These are phyloP conservation scores for Antheraea mylitta DNA, from an alignment of 1,140 invertebrate genomes.

Conservation along the genomic window DNA sequence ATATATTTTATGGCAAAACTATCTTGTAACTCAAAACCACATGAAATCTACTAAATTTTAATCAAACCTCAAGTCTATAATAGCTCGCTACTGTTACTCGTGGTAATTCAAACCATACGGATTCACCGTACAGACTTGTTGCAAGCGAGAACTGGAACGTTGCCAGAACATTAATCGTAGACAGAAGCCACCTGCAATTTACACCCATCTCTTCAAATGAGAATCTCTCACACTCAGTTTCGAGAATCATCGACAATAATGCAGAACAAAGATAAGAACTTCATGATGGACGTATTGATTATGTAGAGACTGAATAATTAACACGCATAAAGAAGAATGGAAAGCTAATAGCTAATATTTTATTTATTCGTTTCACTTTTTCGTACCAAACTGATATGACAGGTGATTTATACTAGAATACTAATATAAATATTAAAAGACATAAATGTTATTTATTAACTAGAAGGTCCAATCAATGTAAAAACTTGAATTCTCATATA, in stretches of 20 bases:
- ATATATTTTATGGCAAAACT: neutral
- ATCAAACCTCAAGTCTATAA: neutral
- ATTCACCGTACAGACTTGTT: constrained; percentile 1
- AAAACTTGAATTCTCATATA: too few species aligned
- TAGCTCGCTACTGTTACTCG: neutral
- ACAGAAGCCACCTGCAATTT: constrained; percentile 32
- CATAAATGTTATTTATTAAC: too few species aligned
- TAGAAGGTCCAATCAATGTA: too few species aligned
- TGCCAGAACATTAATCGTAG: constrained; percentile 35
- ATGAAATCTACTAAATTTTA: neutral
- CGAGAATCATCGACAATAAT: constrained; percentile 9
- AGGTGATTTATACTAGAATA: too few species aligned
- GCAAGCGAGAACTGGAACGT: constrained; percentile 20
- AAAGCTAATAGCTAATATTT: too few species aligned
- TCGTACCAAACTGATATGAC: too few species aligned
- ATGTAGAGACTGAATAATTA: neutral
- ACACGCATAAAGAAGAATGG: neutral
- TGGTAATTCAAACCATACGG: neutral
- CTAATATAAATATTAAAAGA: too few species aligned
- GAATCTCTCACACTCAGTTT: constrained; percentile 12
- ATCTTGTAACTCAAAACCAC: neutral
- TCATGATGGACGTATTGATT: too few species aligned
- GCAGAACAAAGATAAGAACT: neutral
- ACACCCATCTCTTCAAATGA: constrained; percentile 18
- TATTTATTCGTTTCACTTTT: too few species aligned